These are phyloP conservation scores for roundworm (Caenorhabditis elegans) DNA, from an alignment of 1,140 invertebrate species.

Conservation along the genomic window WBcel235 BX284604.4:7185501-7186000, in stretches of 20 bases:
- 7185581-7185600: neutral
- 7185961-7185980: too few relatives aligned
- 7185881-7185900: neutral
- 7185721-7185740: neutral
- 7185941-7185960: neutral
- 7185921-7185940: neutral
- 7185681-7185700: neutral
- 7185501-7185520: neutral
- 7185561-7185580: neutral
- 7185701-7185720: neutral
- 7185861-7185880: neutral
- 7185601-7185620: neutral
- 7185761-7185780: neutral
- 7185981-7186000: too few relatives aligned
- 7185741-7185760: neutral
- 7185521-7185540: neutral
- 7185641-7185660: neutral
- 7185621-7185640: neutral
- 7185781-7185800: too few relatives aligned
- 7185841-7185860: neutral
- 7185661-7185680: neutral
- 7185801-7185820: too few relatives aligned
- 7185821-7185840: neutral
- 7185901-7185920: neutral
- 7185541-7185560: neutral